A percentile compares a stretch with the other conserved stretches of the same genome.
These are phyloP conservation scores for Leucoptera coffeella DNA, from an alignment of 2,888 invertebrate species.

Conservation along the genomic window DNA sequence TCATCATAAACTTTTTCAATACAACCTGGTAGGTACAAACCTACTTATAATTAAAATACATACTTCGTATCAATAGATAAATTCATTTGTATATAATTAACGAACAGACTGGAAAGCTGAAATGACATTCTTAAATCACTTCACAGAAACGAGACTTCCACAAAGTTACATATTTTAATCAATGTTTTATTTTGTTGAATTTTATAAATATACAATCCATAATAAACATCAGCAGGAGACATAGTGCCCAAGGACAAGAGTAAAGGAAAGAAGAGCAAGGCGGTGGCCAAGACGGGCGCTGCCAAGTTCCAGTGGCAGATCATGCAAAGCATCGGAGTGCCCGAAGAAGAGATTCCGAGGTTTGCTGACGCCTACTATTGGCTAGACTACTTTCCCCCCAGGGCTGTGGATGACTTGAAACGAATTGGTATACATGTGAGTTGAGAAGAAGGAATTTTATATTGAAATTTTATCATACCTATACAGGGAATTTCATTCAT, in stretches of 20 bases:
- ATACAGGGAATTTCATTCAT: too few species aligned
- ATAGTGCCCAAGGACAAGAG: conserved; percentile 58
- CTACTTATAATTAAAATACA: too few species aligned
- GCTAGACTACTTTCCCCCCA: conserved; percentile 96
- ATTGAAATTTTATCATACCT: conserved; percentile 4
- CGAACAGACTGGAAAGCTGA: not conserved
- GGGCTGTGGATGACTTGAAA: conserved; percentile 79
- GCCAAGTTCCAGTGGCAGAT: conserved; percentile 99
- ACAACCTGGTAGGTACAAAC: too few species aligned
- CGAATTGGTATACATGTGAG: conserved; percentile 86
- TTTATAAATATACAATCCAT: too few species aligned
- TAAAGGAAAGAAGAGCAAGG: conserved; percentile 94
- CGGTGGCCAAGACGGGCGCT: conserved; percentile 80
- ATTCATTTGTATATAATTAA: not conserved
- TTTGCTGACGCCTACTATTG: conserved; percentile 90
- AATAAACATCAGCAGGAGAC: too few species aligned
- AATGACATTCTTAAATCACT: too few species aligned
- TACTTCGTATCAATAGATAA: not conserved
- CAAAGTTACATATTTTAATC: too few species aligned
- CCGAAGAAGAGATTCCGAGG: conserved; percentile 84
- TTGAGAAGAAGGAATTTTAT: too few species aligned
- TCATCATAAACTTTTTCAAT: too few species aligned
- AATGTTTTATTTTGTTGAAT: too few species aligned
- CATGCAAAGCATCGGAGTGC: conserved; percentile 87
- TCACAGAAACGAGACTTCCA: too few species aligned